These are phyloP conservation scores for Pseudococcus longispinus DNA, from an alignment of 2,888 invertebrate genomes.

Conservation along the genomic window DNA sequence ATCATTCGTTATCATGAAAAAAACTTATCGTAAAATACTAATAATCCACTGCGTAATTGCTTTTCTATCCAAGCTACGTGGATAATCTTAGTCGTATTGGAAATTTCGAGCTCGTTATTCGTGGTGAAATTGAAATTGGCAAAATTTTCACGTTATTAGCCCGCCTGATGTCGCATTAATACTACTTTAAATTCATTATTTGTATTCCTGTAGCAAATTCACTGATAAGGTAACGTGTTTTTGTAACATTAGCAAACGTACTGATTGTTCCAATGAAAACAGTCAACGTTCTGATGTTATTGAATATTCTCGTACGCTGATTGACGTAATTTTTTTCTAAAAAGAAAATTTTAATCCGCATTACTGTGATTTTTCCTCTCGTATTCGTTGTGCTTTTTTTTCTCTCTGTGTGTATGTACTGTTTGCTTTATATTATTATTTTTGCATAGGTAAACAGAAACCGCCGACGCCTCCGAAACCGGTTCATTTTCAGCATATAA, in stretches of 20 bases:
- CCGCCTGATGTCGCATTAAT: neutral
- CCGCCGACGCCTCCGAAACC: conserved; percentile 53
- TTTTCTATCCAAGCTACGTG: neutral
- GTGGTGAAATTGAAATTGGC: neutral
- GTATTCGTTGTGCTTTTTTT: conserved; percentile 15
- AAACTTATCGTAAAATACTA: neutral
- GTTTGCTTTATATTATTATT: neutral
- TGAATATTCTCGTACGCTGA: neutral
- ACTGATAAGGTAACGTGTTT: conserved; percentile 20
- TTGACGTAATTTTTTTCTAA: conserved; percentile 21
- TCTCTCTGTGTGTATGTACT: neutral
- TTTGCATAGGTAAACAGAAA: conserved; percentile 51
- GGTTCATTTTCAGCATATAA: conserved; percentile 51
- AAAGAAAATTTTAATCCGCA: neutral
- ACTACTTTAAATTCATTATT: conserved; percentile 21
- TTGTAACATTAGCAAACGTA: neutral
- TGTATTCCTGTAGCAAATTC: conserved; percentile 24
- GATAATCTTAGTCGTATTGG: neutral
- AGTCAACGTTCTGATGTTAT: conserved; percentile 9
- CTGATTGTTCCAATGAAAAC: conserved; percentile 13
- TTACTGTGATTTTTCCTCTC: neutral
- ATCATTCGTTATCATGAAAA: neutral
- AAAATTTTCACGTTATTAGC: neutral
- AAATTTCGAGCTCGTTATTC: neutral
- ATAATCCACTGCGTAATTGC: neutral